Percentiles rank a stretch among this genome's conserved stretches.
Conservation (phyloP, 1,140 invertebrate genomes). For the Brachionus koreanus region DNA sequence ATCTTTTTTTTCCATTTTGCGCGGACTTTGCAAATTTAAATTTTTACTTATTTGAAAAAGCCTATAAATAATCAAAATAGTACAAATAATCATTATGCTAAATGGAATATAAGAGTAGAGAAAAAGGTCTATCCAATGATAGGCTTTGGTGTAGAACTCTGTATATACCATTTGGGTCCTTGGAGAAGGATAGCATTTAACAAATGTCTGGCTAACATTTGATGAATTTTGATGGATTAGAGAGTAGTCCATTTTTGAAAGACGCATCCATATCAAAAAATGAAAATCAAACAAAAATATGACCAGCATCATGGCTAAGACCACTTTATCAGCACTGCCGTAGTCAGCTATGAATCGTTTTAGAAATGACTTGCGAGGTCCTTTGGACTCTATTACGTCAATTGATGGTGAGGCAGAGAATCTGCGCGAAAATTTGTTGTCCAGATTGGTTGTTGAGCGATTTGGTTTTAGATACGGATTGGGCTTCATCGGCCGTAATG, state of each 20-base stretch:
- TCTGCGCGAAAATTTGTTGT: neutral
- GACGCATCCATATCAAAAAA: slow-evolving; percentile 39
- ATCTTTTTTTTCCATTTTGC: neutral
- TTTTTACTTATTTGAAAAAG: slow-evolving; percentile 15
- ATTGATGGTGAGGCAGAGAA: neutral
- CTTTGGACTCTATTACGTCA: neutral
- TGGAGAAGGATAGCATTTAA: neutral
- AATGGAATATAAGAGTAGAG: slow-evolving; percentile 37
- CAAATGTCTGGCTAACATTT: neutral
- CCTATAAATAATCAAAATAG: slow-evolving; percentile 29
- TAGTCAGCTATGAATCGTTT: neutral
- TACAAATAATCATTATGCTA: slow-evolving; percentile 31
- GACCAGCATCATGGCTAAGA: slow-evolving; percentile 19
- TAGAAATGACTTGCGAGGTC: neutral
- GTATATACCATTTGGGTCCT: neutral
- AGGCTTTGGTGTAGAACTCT: neutral
- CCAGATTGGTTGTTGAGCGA: neutral
- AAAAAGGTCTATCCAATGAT: slow-evolving; percentile 40
- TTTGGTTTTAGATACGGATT: slow-evolving; percentile 5
- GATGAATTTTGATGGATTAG: neutral
- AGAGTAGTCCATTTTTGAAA: neutral
- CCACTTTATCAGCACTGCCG: slow-evolving; percentile 23
- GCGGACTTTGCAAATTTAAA: neutral
- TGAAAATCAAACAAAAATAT: slow-evolving; percentile 41
- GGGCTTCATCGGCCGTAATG: neutral